Percentiles rank a stretch among this genome's conserved stretches.
Evolutionary conservation across 2,797 vertebrate species (phyloP).

Genomic region (Acanthis flammea): DNA sequence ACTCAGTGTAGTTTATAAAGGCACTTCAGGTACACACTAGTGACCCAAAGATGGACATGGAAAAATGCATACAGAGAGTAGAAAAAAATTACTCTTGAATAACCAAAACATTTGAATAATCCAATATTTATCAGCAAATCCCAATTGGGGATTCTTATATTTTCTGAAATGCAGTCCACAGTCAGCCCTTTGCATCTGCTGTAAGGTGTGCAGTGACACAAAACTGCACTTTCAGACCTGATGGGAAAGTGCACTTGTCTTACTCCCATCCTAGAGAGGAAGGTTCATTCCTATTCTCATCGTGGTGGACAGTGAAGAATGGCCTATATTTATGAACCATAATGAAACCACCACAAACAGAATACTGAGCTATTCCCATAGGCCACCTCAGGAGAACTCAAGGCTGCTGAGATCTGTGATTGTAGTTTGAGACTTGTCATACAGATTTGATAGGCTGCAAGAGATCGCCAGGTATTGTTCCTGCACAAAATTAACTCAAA

Average conservation of each 20-base stretch:
- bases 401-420: not conserved
- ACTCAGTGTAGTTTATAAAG: not conserved
- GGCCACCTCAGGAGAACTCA: not conserved
- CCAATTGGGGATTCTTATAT: not conserved
- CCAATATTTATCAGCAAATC: not conserved
- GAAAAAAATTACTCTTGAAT: not conserved
- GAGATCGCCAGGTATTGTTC: fast-evolving
- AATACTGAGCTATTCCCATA: not conserved
- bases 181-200: not conserved
- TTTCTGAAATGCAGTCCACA: not conserved
- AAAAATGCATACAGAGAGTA: not conserved
- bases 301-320: not conserved
- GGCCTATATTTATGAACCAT: not conserved
- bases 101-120: not conserved
- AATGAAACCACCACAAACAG: not conserved
- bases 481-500: not conserved
- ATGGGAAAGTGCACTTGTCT: not conserved
- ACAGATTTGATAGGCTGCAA: not conserved
- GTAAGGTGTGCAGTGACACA: not conserved
- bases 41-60: fast-evolving
- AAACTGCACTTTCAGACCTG: not conserved
- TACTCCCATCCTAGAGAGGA: not conserved
- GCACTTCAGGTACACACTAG: not conserved
- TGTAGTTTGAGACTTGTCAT: fast-evolving
- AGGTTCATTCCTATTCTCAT: not conserved